phyloP scores from a whole-genome alignment of 92 coral and sea anemone genomes.

The Epizoanthus ramosus region DNA sequence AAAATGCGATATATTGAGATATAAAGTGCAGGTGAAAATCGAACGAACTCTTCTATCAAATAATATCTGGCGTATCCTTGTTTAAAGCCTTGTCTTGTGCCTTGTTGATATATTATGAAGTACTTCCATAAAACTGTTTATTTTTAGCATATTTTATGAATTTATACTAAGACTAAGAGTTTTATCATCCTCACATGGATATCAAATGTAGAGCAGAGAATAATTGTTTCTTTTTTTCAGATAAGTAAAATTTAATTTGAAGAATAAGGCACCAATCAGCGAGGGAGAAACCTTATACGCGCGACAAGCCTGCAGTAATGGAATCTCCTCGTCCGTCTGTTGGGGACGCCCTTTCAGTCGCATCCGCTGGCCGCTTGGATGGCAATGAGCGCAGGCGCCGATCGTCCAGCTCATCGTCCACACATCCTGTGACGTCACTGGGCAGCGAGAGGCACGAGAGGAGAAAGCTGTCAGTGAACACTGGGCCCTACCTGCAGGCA shows the following conservation, averaged over 20 bases:
- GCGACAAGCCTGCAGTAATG: not conserved
- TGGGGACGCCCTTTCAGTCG: slow-evolving; percentile 31
- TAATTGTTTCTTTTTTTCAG: too few relatives aligned
- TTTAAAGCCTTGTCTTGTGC: too few relatives aligned
- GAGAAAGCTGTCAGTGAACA: slow-evolving; percentile 68
- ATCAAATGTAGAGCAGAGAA: too few relatives aligned
- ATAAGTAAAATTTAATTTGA: not conserved
- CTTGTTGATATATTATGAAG: too few relatives aligned
- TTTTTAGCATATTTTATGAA: too few relatives aligned
- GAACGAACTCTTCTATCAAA: too few relatives aligned
- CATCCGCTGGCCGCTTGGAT: slow-evolving; percentile 41
- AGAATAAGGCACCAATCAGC: not conserved
- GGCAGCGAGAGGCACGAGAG: slow-evolving; percentile 65
- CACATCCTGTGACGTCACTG: slow-evolving; percentile 35
- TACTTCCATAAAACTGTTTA: too few relatives aligned
- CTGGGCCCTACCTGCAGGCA: slow-evolving; percentile 60
- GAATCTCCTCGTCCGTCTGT: slow-evolving; percentile 36
- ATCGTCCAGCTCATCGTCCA: slow-evolving; percentile 57
- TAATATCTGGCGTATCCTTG: too few relatives aligned
- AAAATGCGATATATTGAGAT: too few relatives aligned
- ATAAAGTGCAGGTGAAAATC: too few relatives aligned
- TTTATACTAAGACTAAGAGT: too few relatives aligned
- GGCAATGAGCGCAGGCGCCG: slow-evolving; percentile 58
- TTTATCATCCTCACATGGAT: too few relatives aligned
- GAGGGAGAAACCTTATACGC: not conserved